phyloP scores from a whole-genome alignment of 2,888 invertebrate genomes.

The Chymomyza amoena region DNA sequence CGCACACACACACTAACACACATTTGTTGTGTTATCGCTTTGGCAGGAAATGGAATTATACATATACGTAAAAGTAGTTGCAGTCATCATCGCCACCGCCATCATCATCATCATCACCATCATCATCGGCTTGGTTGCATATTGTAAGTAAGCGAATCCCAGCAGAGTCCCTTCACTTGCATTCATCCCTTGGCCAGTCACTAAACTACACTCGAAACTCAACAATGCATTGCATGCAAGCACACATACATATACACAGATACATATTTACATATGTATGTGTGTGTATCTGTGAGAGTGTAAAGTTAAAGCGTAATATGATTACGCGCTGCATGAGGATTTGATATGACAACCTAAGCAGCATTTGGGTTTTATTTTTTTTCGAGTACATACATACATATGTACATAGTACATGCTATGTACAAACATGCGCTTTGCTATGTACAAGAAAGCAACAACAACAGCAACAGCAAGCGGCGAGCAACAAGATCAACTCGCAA shows the following conservation, averaged over 20 bases:
- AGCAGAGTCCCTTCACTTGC: slow-evolving; percentile 4
- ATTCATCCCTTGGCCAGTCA: slow-evolving; percentile 14
- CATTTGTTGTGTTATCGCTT: slow-evolving; percentile 63
- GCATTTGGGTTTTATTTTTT: slow-evolving; percentile 39
- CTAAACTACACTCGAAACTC: slow-evolving; percentile 16
- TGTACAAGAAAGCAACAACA: slow-evolving; percentile 35
- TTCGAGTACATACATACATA: slow-evolving; percentile 40
- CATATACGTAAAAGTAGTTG: slow-evolving; percentile 67
- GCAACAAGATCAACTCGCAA: slow-evolving; percentile 5
- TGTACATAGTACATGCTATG: not conserved
- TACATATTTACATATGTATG: slow-evolving; percentile 3
- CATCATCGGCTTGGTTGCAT: not conserved
- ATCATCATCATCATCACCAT: slow-evolving; percentile 1
- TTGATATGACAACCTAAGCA: slow-evolving; percentile 64
- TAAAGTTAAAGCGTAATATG: slow-evolving; percentile 52
- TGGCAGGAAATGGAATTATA: slow-evolving; percentile 76
- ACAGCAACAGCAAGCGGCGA: slow-evolving; percentile 9
- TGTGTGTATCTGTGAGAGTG: not conserved
- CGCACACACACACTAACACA: not conserved
- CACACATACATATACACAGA: too few relatives aligned
- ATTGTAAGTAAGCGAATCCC: not conserved
- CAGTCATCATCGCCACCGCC: not conserved
- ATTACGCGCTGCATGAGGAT: slow-evolving; percentile 54
- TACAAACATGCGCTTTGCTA: not conserved
- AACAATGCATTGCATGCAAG: not conserved